Evolutionary conservation across 2,888 invertebrate species (phyloP).

Genomic region (Vesta saturnalis): DNA sequence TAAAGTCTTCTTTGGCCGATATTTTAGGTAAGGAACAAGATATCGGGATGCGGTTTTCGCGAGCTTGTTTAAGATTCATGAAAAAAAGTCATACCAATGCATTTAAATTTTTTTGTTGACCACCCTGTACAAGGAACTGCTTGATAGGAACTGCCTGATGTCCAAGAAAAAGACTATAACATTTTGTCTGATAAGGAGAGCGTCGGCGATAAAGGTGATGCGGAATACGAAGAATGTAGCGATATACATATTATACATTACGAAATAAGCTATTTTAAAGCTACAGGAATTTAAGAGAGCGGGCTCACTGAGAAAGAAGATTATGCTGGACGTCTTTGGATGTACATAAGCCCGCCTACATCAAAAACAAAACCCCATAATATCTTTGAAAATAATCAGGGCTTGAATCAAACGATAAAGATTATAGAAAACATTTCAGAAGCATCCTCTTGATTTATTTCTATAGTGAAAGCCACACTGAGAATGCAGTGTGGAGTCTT

Average conservation of each 20-base stretch:
- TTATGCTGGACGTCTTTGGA: constrained; percentile 10
- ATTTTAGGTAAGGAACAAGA: no score
- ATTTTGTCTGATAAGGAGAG: constrained; percentile 11
- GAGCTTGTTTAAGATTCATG: no score
- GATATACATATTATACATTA: constrained; percentile 1
- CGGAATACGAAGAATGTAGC: no score
- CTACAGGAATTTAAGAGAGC: constrained; percentile 8
- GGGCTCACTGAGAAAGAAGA: constrained; percentile 11
- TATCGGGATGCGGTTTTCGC: no score
- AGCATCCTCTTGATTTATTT: constrained; percentile 16
- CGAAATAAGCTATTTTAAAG: constrained; percentile 8
- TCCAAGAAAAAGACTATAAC: constrained; percentile 1
- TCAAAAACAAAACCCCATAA: no score
- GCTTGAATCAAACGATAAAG: constrained; percentile 11
- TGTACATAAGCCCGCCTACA: constrained; percentile 16
- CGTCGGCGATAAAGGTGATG: constrained; percentile 12
- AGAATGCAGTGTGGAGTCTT: no score
- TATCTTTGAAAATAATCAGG: constrained; percentile 4
- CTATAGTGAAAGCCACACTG: no score
- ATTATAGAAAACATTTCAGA: constrained; percentile 16
- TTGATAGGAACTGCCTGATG: constrained; percentile 15
- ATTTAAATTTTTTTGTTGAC: no score
- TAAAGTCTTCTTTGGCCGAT: no score
- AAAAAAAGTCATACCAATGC: no score
- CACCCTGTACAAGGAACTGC: no score